Evolutionary conservation across 1,140 invertebrate genomes (phyloP).

Genomic region (Caenorhabditis elegans): WBcel235 BX284603.4:8200001-8200500

Average conservation of each 20-base stretch:
- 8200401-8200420: too few relatives aligned
- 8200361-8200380: conserved; percentile 62
- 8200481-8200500: too few relatives aligned
- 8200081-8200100: too few relatives aligned
- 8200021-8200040: too few relatives aligned
- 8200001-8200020: too few relatives aligned
- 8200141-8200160: conserved; percentile 62
- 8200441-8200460: too few relatives aligned
- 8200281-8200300: conserved; percentile 64
- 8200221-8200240: conserved; percentile 25
- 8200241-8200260: conserved; percentile 31
- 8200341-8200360: conserved; percentile 52
- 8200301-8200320: conserved; percentile 57
- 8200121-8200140: conserved; percentile 65
- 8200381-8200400: too few relatives aligned
- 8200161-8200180: conserved; percentile 63
- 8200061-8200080: too few relatives aligned
- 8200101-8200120: conserved; percentile 61
- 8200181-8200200: conserved; percentile 58
- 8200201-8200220: conserved; percentile 43
- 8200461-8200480: too few relatives aligned
- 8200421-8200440: too few relatives aligned
- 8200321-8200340: conserved; percentile 56
- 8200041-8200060: too few relatives aligned
- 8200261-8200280: conserved; percentile 50